Conservation (phyloP, 1,140 invertebrate genomes). For the Eurytemora carolleeae region DNA sequence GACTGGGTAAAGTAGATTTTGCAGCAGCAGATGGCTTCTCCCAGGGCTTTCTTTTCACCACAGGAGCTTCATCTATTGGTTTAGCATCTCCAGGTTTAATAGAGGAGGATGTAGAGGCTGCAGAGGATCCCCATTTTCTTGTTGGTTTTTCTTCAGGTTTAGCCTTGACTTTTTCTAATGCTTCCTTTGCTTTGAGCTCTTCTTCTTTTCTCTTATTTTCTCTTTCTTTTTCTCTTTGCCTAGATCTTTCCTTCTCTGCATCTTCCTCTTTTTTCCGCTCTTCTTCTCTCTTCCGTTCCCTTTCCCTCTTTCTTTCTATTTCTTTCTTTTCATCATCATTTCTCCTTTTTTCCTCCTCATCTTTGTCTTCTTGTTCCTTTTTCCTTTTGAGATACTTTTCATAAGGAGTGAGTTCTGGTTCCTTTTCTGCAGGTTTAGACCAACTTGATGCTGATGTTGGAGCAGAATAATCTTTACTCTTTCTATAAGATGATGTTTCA, state of each 20-base stretch:
- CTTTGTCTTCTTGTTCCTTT: neutral
- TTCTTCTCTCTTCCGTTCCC: slow-evolving; percentile 2
- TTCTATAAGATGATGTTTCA: no score
- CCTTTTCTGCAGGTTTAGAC: neutral
- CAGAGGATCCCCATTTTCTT: neutral
- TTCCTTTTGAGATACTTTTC: neutral
- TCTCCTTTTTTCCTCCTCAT: slow-evolving; percentile 16
- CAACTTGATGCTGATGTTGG: neutral
- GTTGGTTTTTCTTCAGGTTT: neutral
- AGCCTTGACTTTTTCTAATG: no score
- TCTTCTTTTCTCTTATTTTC: neutral
- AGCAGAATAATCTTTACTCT: neutral
- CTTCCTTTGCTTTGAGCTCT: neutral
- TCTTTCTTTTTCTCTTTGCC: neutral
- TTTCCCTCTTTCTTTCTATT: slow-evolving; percentile 12
- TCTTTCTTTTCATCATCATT: slow-evolving; percentile 17
- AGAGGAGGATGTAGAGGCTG: neutral
- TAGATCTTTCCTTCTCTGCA: neutral
- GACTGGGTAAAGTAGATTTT: neutral
- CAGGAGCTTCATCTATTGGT: neutral
- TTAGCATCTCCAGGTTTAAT: neutral
- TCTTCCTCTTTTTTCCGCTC: slow-evolving; percentile 15
- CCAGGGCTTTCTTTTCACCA: neutral
- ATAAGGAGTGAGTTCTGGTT: neutral
- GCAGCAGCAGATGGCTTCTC: neutral